Percentiles rank a stretch among this genome's conserved stretches.
These are phyloP conservation scores for Epinotia brunnichana DNA, from an alignment of 2,888 invertebrate species.

Conservation along the genomic window DNA sequence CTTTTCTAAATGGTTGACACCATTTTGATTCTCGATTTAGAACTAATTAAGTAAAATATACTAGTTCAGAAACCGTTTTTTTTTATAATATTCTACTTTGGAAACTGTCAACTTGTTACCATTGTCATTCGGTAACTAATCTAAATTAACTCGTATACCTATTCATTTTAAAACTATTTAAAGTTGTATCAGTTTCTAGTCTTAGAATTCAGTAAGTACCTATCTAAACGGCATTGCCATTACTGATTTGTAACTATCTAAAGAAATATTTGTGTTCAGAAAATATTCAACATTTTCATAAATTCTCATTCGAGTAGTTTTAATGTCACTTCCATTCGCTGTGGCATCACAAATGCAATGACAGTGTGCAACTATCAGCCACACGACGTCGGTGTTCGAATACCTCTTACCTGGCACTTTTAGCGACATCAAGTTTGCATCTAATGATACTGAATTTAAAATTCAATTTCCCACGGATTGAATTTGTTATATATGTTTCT, in stretches of 20 bases:
- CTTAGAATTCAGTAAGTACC: too few relatives aligned
- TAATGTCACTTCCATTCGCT: conserved; percentile 4
- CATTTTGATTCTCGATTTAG: too few relatives aligned
- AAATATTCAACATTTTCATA: neutral
- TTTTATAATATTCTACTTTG: neutral
- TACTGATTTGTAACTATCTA: too few relatives aligned
- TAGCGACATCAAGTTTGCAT: neutral
- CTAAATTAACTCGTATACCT: too few relatives aligned
- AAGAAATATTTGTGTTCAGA: neutral
- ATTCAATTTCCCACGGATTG: neutral
- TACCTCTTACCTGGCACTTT: neutral
- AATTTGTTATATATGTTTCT: neutral
- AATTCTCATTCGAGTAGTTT: neutral
- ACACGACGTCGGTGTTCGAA: neutral
- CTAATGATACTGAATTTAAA: neutral
- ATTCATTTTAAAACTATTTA: too few relatives aligned
- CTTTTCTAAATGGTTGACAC: too few relatives aligned
- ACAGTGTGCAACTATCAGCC: neutral
- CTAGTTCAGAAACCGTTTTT: too few relatives aligned
- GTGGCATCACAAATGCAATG: conserved; percentile 6
- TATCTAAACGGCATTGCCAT: too few relatives aligned
- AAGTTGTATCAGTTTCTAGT: neutral
- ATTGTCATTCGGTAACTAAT: too few relatives aligned
- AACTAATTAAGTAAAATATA: too few relatives aligned
- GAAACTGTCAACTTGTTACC: neutral